Evolutionary conservation across 2,113 vertebrate genomes (phyloP).

Genomic region (Podarcis cretensis): DNA sequence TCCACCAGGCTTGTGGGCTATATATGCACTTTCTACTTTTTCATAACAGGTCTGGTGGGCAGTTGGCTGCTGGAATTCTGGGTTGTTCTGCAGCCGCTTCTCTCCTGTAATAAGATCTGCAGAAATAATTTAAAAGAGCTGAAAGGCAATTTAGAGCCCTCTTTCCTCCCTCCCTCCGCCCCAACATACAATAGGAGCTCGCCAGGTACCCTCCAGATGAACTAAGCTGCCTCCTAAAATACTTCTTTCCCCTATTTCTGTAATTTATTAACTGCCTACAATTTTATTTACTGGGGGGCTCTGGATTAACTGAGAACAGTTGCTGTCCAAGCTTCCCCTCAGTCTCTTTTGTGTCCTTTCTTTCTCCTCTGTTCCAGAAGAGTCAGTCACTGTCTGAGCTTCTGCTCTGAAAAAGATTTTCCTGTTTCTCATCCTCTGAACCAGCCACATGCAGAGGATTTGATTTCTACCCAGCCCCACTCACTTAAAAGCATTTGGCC

Average conservation of each 20-base stretch:
- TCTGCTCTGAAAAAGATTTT: too few relatives aligned
- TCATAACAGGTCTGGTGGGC: conserved; percentile 35
- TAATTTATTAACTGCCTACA: conserved; percentile 79
- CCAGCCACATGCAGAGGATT: too few relatives aligned
- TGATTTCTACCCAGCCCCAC: too few relatives aligned
- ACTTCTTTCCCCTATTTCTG: conserved; percentile 65
- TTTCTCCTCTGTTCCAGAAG: too few relatives aligned
- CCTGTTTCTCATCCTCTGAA: too few relatives aligned
- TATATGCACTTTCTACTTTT: too few relatives aligned
- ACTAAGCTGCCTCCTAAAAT: too few relatives aligned
- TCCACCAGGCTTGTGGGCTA: conserved; percentile 17
- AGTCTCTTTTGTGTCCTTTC: too few relatives aligned
- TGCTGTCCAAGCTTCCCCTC: too few relatives aligned
- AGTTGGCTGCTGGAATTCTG: conserved; percentile 81
- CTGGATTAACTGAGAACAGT: conserved; percentile 49
- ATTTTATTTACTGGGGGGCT: conserved; percentile 53
- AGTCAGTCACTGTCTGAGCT: too few relatives aligned
- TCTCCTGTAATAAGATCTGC: conserved; percentile 86
- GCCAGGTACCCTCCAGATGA: too few relatives aligned
- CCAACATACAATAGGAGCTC: conserved; percentile 51
- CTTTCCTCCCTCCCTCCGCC: conserved; percentile 64
- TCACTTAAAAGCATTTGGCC: too few relatives aligned
- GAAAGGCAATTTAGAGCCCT: conserved; percentile 88
- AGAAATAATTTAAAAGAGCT: conserved; percentile 87
- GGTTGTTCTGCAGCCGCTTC: conserved; percentile 83